Conservation (phyloP, 2,113 vertebrate species). For the Uria aalge region DNA sequence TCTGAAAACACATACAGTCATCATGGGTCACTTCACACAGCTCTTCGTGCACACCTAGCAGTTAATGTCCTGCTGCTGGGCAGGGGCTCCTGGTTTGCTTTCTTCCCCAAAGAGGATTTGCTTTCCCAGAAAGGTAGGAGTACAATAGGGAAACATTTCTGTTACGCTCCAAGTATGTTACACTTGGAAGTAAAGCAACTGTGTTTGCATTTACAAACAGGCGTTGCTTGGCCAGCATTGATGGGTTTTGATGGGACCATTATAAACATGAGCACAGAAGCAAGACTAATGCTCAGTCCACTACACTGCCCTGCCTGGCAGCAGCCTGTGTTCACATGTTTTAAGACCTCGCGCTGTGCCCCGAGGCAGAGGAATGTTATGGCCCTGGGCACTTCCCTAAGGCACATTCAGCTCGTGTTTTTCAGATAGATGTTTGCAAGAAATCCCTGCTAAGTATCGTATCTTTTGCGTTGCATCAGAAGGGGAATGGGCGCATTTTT, state of each 20-base stretch:
- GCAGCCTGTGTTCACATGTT: not conserved
- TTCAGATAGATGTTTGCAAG: not conserved
- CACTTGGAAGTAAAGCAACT: accelerated
- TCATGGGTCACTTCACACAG: accelerated
- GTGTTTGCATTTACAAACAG: not conserved
- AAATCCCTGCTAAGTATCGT: not conserved
- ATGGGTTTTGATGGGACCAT: not conserved
- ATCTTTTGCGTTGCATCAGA: not conserved
- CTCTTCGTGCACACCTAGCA: not conserved
- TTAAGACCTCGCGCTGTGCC: not conserved
- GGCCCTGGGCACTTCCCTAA: not conserved
- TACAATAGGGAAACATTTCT: not conserved
- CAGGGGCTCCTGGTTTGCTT: not conserved
- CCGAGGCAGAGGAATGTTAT: not conserved
- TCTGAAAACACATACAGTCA: no score
- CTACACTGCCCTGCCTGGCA: not conserved
- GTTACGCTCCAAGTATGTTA: not conserved
- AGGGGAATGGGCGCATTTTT: not conserved
- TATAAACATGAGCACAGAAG: not conserved
- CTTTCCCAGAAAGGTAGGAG: not conserved
- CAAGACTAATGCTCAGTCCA: not conserved
- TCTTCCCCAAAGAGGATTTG: not conserved
- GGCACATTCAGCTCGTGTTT: not conserved
- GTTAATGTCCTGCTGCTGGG: not conserved
- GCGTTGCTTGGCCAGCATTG: not conserved